Evolutionary conservation across 2,113 vertebrate genomes (phyloP).

Genomic region (Alligator sinensis): DNA sequence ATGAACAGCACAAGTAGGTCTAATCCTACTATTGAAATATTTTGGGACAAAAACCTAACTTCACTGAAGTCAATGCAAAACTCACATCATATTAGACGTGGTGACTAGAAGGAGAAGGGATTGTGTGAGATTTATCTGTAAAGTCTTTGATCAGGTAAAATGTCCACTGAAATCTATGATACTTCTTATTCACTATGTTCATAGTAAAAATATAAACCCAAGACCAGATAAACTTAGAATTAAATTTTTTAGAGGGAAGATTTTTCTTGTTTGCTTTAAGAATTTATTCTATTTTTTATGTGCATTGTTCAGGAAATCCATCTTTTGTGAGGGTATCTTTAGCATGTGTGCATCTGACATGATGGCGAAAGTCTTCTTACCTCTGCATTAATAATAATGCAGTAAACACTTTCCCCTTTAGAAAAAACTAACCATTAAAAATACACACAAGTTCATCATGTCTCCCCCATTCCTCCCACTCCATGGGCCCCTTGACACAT

Average conservation of each 20-base stretch:
- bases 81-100: fast-evolving
- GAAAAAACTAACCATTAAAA: background rate
- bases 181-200: background rate
- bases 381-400: background rate
- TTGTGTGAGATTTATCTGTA: slow-evolving; percentile 57
- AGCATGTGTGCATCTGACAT: background rate
- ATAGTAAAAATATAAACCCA: background rate
- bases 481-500: too few relatives aligned
- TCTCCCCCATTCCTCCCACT: too few relatives aligned
- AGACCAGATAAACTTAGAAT: background rate
- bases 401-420: background rate
- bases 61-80: background rate
- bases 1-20: background rate
- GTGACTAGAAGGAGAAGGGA: slow-evolving; percentile 29
- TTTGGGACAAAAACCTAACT: background rate
- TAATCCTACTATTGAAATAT: background rate
- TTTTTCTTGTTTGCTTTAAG: background rate
- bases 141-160: background rate
- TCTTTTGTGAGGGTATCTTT: background rate
- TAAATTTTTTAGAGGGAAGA: background rate
- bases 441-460: too few relatives aligned
- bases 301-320: background rate
- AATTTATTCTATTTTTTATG: background rate
- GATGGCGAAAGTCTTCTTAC: background rate
- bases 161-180: background rate